Base-by-base conservation (phyloP, 1,140 invertebrate species). In the Galleria mellonella region DNA sequence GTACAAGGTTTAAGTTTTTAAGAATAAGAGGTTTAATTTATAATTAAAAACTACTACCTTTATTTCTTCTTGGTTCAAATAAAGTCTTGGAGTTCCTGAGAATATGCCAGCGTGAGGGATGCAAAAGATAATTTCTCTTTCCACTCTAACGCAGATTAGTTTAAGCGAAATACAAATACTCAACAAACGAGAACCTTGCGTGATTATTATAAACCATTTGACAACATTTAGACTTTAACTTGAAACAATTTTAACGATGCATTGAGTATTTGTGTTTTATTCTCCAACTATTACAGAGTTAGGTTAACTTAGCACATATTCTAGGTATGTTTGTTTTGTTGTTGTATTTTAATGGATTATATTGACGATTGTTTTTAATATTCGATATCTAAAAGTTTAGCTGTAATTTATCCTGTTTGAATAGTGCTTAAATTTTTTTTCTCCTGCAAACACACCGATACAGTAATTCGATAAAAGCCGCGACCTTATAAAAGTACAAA, bases 311-410 rank as follows among this genome's bases (percentile, higher is more conserved):
- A 23, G 17, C 17, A 23, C 17, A 31, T 17, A 37, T 14, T 43
- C 28, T 55, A 67, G 65, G 61, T 66, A 62, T 74, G 72, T 75
- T 70, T 72, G 76, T 83, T 77, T 77, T 77, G 77, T 82, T 83
- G 71, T 83, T 83, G 67, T 73, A 79, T 75, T 78, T 76, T 79
- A 75, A 77, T 79, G 74, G 79, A 75, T 78, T 81, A 77, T 81
- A 71, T 74, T 69, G 63, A 72, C 62, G 44, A 67, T 76, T 68
- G 68, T 74, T 77, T 67, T 62, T 70, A 67, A 59, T 56, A 62
- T 72, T 71, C 51, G 57, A 63, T 59, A 49, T 64, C 56, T 62
- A 58, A 69, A 43, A 32, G 36, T 23, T 23, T 23, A 23, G 6
- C 17, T 23, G 6, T 23, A 23, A 23, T 23, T 23, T 23, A 23